Base-by-base conservation (phyloP, 2,888 invertebrate species). In the Sepioteuthis lessoniana region DNA sequence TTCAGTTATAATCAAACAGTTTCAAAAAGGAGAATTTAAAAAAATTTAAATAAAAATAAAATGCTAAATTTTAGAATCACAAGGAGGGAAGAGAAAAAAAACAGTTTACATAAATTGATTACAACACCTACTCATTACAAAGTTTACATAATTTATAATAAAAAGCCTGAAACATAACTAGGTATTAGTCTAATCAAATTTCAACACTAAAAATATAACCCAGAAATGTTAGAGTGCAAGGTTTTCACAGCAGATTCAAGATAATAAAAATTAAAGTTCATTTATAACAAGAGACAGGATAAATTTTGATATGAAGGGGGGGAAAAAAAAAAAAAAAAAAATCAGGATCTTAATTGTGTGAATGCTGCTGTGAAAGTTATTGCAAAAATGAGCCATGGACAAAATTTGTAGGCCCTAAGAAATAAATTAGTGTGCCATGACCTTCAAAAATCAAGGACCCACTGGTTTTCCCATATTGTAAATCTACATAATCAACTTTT, bases 51-150 rank as follows among this genome's bases (percentile, higher is more conserved):
- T n/a, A n/a, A n/a, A n/a, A 42, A 42, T 42, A 38, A 42, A 42
- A 37, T 91, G 91, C 91, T 42, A 91, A 91, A 38, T 28, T 42
- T 28, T 91, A 38, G 21, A 91, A 38, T 91, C 25, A 42, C 37
- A 37, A n/a, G n/a, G 28, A 25, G 4, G 25, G 19, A 90, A 90
- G 8, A 91, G 21, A 42, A 42, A 37, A 91, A 91, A 91, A 38
- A 38, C 0, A 91, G 92, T 92, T 31, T 37, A 92, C 92, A 42
- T 37, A 92, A 92, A 92, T 31, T 37, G 46, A n/a, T 46, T 92
- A 92, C 91, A 91, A 91, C 37, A 91, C 91, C 91, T 38, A 37
- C 21, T 92, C 31, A 42, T 46, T 91, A 76, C 31, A 76, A 76
- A 76, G 2, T 76, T 76, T n/a, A 76, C 8, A 60, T 60, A 5